Conservation (phyloP, 2,888 invertebrate species). For the Brachypterus glaber region DNA sequence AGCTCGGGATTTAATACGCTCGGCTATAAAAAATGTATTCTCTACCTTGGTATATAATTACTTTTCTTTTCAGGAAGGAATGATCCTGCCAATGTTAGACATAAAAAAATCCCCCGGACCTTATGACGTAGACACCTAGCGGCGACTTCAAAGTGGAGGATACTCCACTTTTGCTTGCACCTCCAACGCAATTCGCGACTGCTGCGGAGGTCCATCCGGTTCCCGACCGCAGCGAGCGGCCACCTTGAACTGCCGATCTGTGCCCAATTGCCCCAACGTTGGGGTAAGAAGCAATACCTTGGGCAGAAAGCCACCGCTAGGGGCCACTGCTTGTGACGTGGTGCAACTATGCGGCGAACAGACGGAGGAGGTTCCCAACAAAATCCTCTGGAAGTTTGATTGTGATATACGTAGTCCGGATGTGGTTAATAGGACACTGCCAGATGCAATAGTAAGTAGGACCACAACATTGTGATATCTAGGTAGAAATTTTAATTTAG, state of each 20-base stretch:
- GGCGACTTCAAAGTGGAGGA: slow-evolving; percentile 38
- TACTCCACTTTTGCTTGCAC: slow-evolving; percentile 35
- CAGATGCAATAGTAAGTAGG: slow-evolving; percentile 37
- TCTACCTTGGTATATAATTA: too few relatives aligned
- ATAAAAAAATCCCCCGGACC: slow-evolving; percentile 52
- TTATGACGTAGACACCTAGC: slow-evolving; percentile 49
- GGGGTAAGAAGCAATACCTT: slow-evolving; percentile 19
- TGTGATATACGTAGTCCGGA: slow-evolving; percentile 40
- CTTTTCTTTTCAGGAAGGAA: slow-evolving; percentile 48
- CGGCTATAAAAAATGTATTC: too few relatives aligned
- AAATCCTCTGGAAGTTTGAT: slow-evolving; percentile 41
- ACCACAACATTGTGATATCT: slow-evolving; percentile 41
- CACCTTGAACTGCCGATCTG: slow-evolving; percentile 32
- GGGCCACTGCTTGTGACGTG: slow-evolving; percentile 59
- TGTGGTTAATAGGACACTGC: slow-evolving; percentile 36
- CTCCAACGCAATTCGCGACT: slow-evolving; percentile 38
- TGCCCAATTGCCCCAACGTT: slow-evolving; percentile 30
- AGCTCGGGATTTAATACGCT: too few relatives aligned
- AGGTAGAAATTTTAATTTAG: slow-evolving; percentile 15
- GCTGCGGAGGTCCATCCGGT: slow-evolving; percentile 38
- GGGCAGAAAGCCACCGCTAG: slow-evolving; percentile 10
- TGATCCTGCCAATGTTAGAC: slow-evolving; percentile 56
- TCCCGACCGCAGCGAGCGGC: slow-evolving; percentile 31
- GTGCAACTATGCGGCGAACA: slow-evolving; percentile 45
- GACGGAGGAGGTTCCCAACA: slow-evolving; percentile 52